A percentile compares a stretch with the other conserved stretches of the same genome.
Conservation (phyloP, 2,113 vertebrate species). For the Salvator merianae region DNA sequence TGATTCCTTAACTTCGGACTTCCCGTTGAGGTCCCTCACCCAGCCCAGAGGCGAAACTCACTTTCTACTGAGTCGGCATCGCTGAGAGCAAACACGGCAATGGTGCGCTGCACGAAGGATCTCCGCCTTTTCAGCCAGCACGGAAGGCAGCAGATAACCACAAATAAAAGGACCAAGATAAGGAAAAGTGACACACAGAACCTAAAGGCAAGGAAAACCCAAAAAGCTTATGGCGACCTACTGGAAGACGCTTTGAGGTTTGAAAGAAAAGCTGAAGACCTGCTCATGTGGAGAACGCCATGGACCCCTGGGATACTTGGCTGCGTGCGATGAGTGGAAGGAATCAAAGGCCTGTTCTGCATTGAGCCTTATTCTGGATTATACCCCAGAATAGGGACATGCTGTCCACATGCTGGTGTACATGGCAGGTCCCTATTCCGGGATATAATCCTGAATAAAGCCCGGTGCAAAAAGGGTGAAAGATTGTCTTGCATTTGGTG, state of each 20-base stretch:
- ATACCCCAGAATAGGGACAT: too few relatives aligned
- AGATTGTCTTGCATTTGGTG: neutral
- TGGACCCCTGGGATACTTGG: neutral
- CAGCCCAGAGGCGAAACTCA: conserved; percentile 28
- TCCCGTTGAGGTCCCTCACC: neutral
- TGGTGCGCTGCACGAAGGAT: neutral
- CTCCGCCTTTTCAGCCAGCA: conserved; percentile 18
- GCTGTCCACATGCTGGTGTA: too few relatives aligned
- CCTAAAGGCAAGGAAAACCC: conserved; percentile 32
- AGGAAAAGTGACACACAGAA: conserved; percentile 48
- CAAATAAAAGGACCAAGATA: conserved; percentile 44
- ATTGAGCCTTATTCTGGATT: too few relatives aligned
- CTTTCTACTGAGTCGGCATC: conserved; percentile 47
- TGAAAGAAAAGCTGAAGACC: neutral
- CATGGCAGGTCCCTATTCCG: too few relatives aligned
- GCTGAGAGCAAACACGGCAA: conserved; percentile 61
- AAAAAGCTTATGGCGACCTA: neutral
- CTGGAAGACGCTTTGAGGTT: too few relatives aligned
- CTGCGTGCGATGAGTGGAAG: neutral
- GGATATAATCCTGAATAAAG: too few relatives aligned
- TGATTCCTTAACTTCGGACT: too few relatives aligned
- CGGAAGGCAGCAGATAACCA: conserved; percentile 48
- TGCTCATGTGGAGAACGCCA: neutral
- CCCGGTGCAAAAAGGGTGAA: too few relatives aligned
- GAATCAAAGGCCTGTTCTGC: neutral